phyloP scores from a whole-genome alignment of 2,888 invertebrate genomes.

The Conchocele bisecta region DNA sequence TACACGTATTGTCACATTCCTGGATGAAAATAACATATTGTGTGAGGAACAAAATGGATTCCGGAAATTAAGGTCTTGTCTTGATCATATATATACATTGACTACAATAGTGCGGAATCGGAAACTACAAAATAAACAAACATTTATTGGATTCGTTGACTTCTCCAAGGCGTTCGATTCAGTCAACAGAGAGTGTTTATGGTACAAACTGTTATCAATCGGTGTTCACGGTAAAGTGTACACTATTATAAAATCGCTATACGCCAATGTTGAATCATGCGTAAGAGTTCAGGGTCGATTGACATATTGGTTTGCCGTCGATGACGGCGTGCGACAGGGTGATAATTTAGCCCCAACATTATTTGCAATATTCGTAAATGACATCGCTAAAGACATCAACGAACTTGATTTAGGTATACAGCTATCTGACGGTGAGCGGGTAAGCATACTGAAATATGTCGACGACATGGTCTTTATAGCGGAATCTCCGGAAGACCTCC shows the following conservation, averaged over 20 bases:
- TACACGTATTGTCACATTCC: not conserved
- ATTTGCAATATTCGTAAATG: slow-evolving; percentile 18
- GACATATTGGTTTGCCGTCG: slow-evolving; percentile 2
- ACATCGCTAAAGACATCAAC: slow-evolving; percentile 4
- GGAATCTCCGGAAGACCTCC: not conserved
- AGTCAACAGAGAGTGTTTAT: slow-evolving; percentile 3
- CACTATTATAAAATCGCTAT: slow-evolving; percentile 4
- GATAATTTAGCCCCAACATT: slow-evolving; percentile 19
- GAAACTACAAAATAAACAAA: slow-evolving; percentile 8
- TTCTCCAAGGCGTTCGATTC: slow-evolving; percentile 29
- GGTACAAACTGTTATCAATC: not conserved
- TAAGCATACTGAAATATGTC: slow-evolving; percentile 1
- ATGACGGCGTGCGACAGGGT: slow-evolving; percentile 9
- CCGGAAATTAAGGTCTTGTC: slow-evolving; percentile 9
- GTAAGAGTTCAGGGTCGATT: slow-evolving; percentile 3
- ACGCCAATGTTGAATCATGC: slow-evolving; percentile 14
- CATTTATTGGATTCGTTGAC: slow-evolving; percentile 18
- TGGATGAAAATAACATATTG: slow-evolving; percentile 9
- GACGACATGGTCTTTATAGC: slow-evolving; percentile 1
- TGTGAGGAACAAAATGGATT: slow-evolving; percentile 4
- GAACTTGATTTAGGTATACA: not conserved
- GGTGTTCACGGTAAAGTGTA: slow-evolving; percentile 7
- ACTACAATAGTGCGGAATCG: slow-evolving; percentile 16
- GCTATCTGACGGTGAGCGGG: not conserved
- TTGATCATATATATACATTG: slow-evolving; percentile 15